Percentiles rank a stretch among this genome's conserved stretches.
Evolutionary conservation across 2,113 vertebrate genomes (phyloP).

Genomic region (Ariopsis seemanni): DNA sequence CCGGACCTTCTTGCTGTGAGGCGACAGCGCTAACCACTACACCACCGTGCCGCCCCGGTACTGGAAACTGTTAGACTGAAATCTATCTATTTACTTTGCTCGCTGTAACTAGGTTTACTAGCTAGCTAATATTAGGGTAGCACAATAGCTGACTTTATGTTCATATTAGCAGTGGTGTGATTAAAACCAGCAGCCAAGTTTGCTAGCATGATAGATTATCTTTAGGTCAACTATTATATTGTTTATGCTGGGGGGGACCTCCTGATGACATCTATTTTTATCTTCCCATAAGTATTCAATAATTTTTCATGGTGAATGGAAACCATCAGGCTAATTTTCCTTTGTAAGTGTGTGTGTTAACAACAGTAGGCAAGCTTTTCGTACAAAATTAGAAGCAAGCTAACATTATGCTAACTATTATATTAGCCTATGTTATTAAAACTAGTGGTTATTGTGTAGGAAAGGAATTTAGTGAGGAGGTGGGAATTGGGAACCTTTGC

Average conservation of each 20-base stretch:
- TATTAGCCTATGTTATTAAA: not conserved
- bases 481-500: not conserved
- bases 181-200: not conserved
- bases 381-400: not conserved
- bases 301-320: not conserved
- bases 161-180: not conserved
- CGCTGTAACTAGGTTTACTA: not conserved
- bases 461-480: not conserved
- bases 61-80: not conserved
- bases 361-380: not conserved
- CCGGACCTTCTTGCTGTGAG: too few species aligned
- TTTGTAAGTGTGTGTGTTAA: not conserved
- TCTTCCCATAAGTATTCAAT: not conserved
- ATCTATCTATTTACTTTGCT: not conserved
- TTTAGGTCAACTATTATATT: not conserved
- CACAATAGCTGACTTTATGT: not conserved
- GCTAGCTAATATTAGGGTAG: not conserved
- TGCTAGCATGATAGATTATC: not conserved
- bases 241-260: not conserved
- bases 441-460: not conserved
- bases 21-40: too few species aligned
- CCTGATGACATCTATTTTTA: not conserved
- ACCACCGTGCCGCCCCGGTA: not conserved
- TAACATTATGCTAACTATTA: not conserved
- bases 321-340: not conserved